Evolutionary conservation across 1,140 invertebrate species (phyloP), one percentile per base, ranked within the genome.

Genomic region (Phortica variegata): DNA sequence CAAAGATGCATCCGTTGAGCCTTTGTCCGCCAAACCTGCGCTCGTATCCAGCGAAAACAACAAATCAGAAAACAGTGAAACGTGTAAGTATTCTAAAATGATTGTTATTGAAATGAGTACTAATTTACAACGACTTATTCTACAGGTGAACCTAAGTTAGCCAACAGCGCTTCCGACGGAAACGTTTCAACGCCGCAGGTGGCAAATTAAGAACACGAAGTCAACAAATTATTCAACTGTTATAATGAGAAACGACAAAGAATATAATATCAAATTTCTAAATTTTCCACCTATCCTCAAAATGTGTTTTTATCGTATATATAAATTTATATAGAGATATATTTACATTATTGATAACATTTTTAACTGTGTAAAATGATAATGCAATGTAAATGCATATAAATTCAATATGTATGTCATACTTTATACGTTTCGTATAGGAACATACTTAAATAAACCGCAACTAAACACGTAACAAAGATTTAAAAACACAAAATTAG

Each of bases 111-210:
- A 18, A 19, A n/a, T n/a, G n/a, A n/a, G n/a, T n/a, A n/a, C n/a
- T n/a, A n/a, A n/a, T n/a, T n/a, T n/a, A n/a, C n/a, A n/a, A n/a
- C n/a, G n/a, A n/a, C n/a, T n/a, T n/a, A n/a, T 32, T 6, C 47
- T 15, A 2, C 17, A 73, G 70, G 70, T 43, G 70, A 71, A 41
- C 65, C 65, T 43, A 73, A 73, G 40, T 63, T 73, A 31, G 63
- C 59, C 26, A 65, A 53, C 41, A 56, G 50, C 48, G 51, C 62
- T 32, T 48, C 56, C 40, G 70, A 70, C 13, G 66, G 69, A 23
- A 57, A 56, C 49, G 56, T 56, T 46, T 60, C 45, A 47, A 63
- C 65, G 65, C 70, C 63, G 58, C 68, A 70, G 53, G 65, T 53
- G 29, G 73, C 70, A 54, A 73, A 73, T 54, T 71, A 65, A 52